Evolutionary conservation across 1,140 invertebrate genomes (phyloP), one percentile per base, ranked within the genome.

Genomic region (Drosophila littoralis): DNA sequence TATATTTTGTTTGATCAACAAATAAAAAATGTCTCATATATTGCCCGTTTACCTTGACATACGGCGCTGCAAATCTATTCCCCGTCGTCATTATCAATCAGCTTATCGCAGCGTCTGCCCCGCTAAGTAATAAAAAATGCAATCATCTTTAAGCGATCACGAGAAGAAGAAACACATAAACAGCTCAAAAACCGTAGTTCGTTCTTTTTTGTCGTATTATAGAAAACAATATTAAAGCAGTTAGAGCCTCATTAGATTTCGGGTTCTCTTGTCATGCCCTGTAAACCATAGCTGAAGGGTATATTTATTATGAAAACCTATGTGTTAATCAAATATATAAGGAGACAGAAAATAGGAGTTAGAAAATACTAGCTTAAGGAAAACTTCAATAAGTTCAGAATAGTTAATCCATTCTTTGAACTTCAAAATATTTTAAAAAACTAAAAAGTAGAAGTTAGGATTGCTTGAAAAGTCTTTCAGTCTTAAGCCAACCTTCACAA

Each of bases 161-260:
- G 28, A 36, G 33, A 17, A 45, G n/a, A 28, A 42, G 15, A 15
- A 42, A 17, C 8, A 8, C 28, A 13, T 22, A 43, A 51, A 33
- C 28, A 22, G 52, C 42, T 59, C 15, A 50, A 50, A 78, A 67
- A 71, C 61, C 68, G 66, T 51, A 63, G 81, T 77, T 67, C 81
- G 70, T 86, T 78, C 70, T 75, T 74, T 8, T 48, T 58, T 12
- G 28, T 61, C 46, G 40, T 42, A 57, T 54, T 67, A 85, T 66
- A 43, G 42, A 66, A 72, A 85, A 81, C 77, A 81, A 69, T 67
- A 82, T 79, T 51, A 71, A 63, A 75, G 52, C 54, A 35, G 48
- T 67, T 54, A 38, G 64, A 45, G 17, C 48, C 12, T 40, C 48
- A 61, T 63, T 75, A 52, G 40, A 66, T 61, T 70, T 58, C 22